A percentile compares a stretch with the other conserved stretches of the same genome.
Conservation (phyloP, 1,140 invertebrate genomes). For the Potamilus streckersoni region DNA sequence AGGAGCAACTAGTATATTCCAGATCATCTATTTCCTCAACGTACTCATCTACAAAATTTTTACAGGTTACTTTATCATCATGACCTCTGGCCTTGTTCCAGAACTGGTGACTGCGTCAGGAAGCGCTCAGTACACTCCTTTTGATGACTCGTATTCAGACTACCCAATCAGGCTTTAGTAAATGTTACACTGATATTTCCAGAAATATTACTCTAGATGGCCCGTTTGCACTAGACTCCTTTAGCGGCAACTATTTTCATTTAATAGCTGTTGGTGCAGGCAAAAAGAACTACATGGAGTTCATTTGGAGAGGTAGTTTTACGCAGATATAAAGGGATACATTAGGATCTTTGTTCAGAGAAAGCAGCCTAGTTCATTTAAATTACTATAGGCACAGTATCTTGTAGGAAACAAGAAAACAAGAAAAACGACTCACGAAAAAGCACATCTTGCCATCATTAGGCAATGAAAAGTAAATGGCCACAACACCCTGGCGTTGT, state of each 20-base stretch:
- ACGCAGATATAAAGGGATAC: too few species aligned
- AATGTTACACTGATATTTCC: slow-evolving; percentile 28
- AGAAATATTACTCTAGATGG: slow-evolving; percentile 33
- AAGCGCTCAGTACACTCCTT: slow-evolving; percentile 47
- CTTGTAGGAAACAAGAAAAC: too few species aligned
- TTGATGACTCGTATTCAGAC: slow-evolving; percentile 67
- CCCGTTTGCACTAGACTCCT: slow-evolving; percentile 76
- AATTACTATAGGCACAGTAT: too few species aligned
- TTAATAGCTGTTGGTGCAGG: slow-evolving; percentile 34
- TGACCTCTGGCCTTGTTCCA: slow-evolving; percentile 61
- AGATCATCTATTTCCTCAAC: slow-evolving; percentile 52
- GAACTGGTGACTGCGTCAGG: slow-evolving; percentile 56
- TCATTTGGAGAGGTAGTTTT: slow-evolving; percentile 41
- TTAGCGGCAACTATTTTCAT: slow-evolving; percentile 59
- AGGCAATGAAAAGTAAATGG: too few species aligned
- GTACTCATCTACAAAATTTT: slow-evolving; percentile 53
- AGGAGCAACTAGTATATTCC: slow-evolving; percentile 66
- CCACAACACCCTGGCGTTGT: too few species aligned
- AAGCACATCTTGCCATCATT: too few species aligned
- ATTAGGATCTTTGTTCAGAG: too few species aligned
- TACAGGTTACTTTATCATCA: slow-evolving; percentile 66
- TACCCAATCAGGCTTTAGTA: slow-evolving; percentile 39
- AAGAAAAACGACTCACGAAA: too few species aligned
- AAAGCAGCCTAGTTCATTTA: too few species aligned
- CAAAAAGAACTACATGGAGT: slow-evolving; percentile 47